phyloP scores from a whole-genome alignment of 1,140 invertebrate species.

The Drosophila prosaltans region DNA sequence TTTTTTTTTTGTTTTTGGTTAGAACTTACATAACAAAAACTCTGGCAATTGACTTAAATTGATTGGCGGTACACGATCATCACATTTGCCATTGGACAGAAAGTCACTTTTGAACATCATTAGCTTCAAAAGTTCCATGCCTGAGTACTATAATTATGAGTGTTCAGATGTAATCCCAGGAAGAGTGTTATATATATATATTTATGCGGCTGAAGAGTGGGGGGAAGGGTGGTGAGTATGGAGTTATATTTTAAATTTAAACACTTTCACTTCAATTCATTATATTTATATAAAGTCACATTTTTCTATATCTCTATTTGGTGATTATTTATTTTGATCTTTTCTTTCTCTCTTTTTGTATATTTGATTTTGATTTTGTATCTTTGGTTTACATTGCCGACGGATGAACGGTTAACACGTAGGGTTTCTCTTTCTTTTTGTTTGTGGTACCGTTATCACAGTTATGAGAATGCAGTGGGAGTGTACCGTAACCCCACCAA shows the following conservation, averaged over 20 bases:
- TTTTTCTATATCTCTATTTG: constrained; percentile 30
- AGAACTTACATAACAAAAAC: constrained; percentile 87
- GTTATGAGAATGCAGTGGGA: constrained; percentile 44
- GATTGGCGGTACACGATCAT: constrained; percentile 87
- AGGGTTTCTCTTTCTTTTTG: neutral
- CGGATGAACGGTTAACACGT: constrained; percentile 14
- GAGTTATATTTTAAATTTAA: constrained; percentile 17
- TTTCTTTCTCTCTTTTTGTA: constrained; percentile 10
- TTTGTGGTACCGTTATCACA: constrained; percentile 62
- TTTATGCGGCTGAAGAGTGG: neutral
- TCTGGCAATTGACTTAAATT: constrained; percentile 89
- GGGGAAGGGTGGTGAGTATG: neutral
- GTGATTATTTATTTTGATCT: neutral
- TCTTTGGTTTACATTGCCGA: constrained; percentile 17
- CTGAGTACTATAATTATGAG: constrained; percentile 7
- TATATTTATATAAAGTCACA: constrained; percentile 28
- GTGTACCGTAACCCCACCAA: constrained; percentile 4
- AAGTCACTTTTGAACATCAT: constrained; percentile 83
- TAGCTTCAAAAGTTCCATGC: constrained; percentile 83
- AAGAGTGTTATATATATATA: constrained; percentile 2
- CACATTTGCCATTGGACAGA: constrained; percentile 81
- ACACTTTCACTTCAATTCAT: constrained; percentile 42
- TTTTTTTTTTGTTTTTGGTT: no score
- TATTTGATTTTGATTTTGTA: constrained; percentile 51
- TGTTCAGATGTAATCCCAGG: constrained; percentile 6